These are phyloP conservation scores for Numida meleagris DNA, from an alignment of 2,113 vertebrate genomes.

Conservation along the genomic window DNA sequence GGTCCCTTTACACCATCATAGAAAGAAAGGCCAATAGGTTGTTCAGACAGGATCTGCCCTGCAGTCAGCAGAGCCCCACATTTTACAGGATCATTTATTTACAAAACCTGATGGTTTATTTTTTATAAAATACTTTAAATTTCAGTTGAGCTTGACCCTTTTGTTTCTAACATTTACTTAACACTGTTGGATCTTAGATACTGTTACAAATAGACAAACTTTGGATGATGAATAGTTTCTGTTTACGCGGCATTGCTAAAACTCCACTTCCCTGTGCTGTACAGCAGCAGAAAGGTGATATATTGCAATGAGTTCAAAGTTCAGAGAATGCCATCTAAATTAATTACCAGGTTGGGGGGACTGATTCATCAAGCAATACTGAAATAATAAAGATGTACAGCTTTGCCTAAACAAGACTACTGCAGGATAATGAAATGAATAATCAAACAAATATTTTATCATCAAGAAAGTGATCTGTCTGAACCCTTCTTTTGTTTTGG, in stretches of 20 bases:
- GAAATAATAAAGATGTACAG: conserved; percentile 68
- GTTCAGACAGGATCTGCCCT: too few relatives aligned
- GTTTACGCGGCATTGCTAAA: conserved; percentile 38
- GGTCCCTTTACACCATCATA: too few relatives aligned
- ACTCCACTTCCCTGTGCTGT: conserved; percentile 33
- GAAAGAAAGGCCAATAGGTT: too few relatives aligned
- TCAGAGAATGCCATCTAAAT: conserved; percentile 75
- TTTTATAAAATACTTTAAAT: background rate
- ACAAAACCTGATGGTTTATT: background rate
- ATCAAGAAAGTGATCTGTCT: background rate
- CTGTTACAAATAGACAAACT: background rate
- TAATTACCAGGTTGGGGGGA: conserved; percentile 74
- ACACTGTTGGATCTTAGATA: background rate
- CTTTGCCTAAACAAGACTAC: conserved; percentile 63
- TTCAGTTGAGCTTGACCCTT: background rate
- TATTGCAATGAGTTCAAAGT: conserved; percentile 47
- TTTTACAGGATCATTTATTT: background rate
- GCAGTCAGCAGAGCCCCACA: background rate
- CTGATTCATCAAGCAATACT: conserved; percentile 72
- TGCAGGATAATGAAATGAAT: conserved; percentile 29
- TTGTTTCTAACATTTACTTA: background rate
- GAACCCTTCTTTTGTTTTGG: too few relatives aligned
- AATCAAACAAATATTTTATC: conserved; percentile 18
- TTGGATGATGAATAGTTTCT: conserved; percentile 29
- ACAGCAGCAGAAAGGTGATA: conserved; percentile 49